phyloP scores from a whole-genome alignment of 2,113 vertebrate species.

The Eclectus roratus region DNA sequence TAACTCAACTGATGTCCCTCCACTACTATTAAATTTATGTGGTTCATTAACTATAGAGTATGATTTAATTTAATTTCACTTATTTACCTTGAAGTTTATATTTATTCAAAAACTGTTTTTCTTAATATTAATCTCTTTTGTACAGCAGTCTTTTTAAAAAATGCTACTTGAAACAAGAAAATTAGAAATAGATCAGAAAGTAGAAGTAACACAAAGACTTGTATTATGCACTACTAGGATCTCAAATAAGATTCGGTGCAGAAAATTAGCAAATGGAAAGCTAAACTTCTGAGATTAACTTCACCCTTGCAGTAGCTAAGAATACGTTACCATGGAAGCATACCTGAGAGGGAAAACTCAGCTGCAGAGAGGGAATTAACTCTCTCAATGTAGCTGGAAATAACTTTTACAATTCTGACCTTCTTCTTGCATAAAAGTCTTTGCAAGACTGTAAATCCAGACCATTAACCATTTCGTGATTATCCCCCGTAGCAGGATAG shows the following conservation, averaged over 20 bases:
- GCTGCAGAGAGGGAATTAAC: neutral
- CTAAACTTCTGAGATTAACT: neutral
- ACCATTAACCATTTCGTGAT: neutral
- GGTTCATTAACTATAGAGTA: neutral
- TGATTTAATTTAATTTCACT: neutral
- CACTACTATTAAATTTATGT: neutral
- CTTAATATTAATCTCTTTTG: neutral
- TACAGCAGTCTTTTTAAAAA: neutral
- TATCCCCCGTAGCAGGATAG: neutral
- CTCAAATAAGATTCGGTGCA: neutral
- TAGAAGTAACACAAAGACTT: neutral
- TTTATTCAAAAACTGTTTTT: neutral
- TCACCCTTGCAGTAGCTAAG: neutral
- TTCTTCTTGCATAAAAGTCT: neutral
- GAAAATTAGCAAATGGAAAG: neutral
- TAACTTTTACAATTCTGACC: neutral
- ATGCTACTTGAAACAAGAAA: neutral
- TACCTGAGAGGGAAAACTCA: neutral
- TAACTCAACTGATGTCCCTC: neutral
- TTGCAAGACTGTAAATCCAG: neutral
- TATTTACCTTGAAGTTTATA: neutral
- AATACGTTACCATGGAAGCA: slow-evolving; percentile 45
- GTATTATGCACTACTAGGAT: neutral
- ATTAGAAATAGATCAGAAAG: neutral
- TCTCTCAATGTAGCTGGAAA: neutral